A percentile compares a stretch with the other conserved stretches of the same genome.
Evolutionary conservation across 2,888 invertebrate species (phyloP).

Genomic region (Creontiades dilutus): DNA sequence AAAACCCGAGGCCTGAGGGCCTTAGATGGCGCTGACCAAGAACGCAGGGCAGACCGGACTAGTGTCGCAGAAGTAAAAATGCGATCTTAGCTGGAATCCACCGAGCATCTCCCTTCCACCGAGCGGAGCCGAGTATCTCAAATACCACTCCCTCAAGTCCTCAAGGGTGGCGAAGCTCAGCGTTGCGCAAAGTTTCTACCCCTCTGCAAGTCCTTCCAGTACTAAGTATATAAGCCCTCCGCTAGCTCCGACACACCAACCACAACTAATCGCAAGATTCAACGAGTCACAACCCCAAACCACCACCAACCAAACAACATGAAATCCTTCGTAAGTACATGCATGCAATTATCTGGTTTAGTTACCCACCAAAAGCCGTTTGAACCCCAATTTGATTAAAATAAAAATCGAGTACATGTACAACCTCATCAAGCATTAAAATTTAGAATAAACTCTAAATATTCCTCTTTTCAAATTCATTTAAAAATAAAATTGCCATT

Average conservation of each 20-base stretch:
- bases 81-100: background rate
- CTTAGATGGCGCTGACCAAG: background rate
- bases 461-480: too few species aligned
- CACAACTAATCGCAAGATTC: constrained; percentile 14
- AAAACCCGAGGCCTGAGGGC: too few species aligned
- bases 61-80: background rate
- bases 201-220: constrained; percentile 32
- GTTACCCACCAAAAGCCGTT: background rate
- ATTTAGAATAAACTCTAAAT: too few species aligned
- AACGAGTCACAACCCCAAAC: background rate
- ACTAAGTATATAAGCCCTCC: constrained; percentile 33
- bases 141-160: background rate
- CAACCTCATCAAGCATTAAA: too few species aligned
- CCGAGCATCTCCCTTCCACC: background rate
- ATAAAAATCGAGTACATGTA: too few species aligned
- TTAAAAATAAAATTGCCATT: too few species aligned
- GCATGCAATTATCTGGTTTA: background rate
- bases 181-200: constrained; percentile 13
- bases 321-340: constrained; percentile 41
- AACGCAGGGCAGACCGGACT: background rate
- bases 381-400: background rate
- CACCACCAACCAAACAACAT: constrained; percentile 34
- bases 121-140: background rate
- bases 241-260: background rate
- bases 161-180: constrained; percentile 15